Conservation (phyloP, 2,797 vertebrate genomes). For the Urocyon cinereoargenteus region DNA sequence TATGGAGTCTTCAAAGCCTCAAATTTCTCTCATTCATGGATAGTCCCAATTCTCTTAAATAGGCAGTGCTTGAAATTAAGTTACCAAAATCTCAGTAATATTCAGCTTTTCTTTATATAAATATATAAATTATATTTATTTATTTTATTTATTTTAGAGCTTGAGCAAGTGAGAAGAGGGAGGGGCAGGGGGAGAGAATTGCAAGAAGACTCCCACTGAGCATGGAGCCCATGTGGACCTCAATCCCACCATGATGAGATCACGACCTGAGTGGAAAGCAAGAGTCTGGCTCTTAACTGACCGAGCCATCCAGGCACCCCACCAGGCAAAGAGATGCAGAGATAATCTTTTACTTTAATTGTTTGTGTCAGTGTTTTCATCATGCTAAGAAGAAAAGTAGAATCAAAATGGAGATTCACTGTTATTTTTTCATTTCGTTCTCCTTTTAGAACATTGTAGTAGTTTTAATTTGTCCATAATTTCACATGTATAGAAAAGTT, state of each 20-base stretch:
- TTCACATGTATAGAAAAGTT: conserved; percentile 21
- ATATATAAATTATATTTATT: background rate
- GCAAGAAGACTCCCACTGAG: background rate
- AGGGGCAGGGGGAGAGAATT: background rate
- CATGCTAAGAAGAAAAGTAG: background rate
- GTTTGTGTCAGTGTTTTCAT: background rate
- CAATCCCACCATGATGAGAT: background rate
- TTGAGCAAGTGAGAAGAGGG: background rate
- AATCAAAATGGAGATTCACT: background rate
- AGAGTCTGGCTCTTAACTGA: background rate
- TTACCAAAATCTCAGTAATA: background rate
- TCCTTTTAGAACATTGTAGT: background rate
- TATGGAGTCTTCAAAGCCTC: background rate
- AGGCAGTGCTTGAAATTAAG: background rate
- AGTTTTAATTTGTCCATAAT: conserved; percentile 16
- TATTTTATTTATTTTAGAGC: background rate
- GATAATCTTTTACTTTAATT: background rate
- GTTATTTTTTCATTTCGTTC: background rate
- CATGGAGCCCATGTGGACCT: background rate
- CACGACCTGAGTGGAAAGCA: background rate
- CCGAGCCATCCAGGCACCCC: rapidly evolving
- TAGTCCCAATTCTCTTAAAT: background rate
- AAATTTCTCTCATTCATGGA: background rate
- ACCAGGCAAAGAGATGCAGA: background rate
- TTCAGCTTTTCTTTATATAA: background rate